Conservation (phyloP, 37 sponge, comb jelly and placozoan genomes). For the Haliclona indistincta region DNA sequence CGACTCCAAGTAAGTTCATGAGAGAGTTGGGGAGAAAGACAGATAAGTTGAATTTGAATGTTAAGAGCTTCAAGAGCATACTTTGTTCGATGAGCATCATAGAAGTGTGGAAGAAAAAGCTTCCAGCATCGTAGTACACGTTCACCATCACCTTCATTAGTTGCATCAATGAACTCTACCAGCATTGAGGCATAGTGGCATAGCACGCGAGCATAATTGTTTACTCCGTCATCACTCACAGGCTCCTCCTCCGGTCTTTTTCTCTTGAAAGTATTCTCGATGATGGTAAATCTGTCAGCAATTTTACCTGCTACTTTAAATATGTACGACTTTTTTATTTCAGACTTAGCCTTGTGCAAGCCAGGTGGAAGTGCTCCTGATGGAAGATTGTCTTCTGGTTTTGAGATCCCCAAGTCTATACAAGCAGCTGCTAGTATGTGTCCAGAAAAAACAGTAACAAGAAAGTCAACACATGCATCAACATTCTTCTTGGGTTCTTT, state of each 20-base stretch:
- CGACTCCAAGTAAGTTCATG: slow-evolving; percentile 41
- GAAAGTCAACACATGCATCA: slow-evolving; percentile 34
- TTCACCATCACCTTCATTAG: slow-evolving; percentile 51
- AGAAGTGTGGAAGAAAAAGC: slow-evolving; percentile 40
- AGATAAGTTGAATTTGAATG: slow-evolving; percentile 24
- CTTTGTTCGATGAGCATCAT: no score
- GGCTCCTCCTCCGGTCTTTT: slow-evolving; percentile 1
- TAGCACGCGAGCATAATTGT: slow-evolving; percentile 34
- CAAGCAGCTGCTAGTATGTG: slow-evolving; percentile 22
- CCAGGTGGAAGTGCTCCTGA: no score
- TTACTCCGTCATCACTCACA: slow-evolving; percentile 14
- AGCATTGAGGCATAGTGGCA: slow-evolving; percentile 42
- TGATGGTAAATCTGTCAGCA: background rate
- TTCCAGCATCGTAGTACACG: slow-evolving; percentile 46
- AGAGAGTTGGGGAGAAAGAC: slow-evolving; percentile 9
- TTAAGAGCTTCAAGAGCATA: slow-evolving; percentile 38
- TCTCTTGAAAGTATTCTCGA: slow-evolving; percentile 10
- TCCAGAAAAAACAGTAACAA: slow-evolving; percentile 21
- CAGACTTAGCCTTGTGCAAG: no score
- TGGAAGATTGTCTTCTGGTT: background rate
- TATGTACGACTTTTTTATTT: background rate
- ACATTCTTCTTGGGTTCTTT: slow-evolving; percentile 37
- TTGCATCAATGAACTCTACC: slow-evolving; percentile 35
- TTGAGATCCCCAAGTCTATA: slow-evolving; percentile 1
- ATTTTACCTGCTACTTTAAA: background rate